Base-by-base conservation (phyloP, 2,888 invertebrate genomes). In the Rhingia rostrata region DNA sequence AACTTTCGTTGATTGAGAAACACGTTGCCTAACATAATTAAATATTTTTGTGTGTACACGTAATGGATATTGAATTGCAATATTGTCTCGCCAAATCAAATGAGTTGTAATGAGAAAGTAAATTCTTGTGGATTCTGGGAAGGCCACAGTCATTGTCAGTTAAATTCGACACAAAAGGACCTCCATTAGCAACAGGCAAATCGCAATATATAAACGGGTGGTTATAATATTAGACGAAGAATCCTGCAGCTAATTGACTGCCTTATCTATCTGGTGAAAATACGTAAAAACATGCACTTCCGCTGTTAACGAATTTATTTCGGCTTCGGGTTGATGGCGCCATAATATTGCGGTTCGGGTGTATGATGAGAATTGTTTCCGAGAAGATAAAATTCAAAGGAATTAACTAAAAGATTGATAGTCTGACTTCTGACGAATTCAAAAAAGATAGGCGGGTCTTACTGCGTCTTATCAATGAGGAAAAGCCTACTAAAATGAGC, bases 181-280 rank as follows among this genome's bases (percentile, higher is more conserved):
- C 56, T 66, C 67, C 60, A 80, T 80, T 80, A 80, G 61, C 30
- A 47, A 51, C 53, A 66, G 66, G 66, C 66, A 73, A 79, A 73
- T 73, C 41, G 73, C 73, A 70, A 69, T 58, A 32, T 6, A 41
- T 49, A 37, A 53, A 51, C 30, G 14, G 30, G 2, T 60, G 39
- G 9, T 12, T 43, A 22, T 43, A 43, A n/a, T 43, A 35, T 22
- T 22, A 22, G 22, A 22, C 22, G 49, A 30, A 22, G 41, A 6
- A 49, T 64, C 7, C 12, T 30, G 12, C 10, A 47, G 45, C 61
- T 63, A 54, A 69, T 61, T 53, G 69, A 69, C 47, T 41, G 22
- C 7, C 9, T 60, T 74, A 74, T 74, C 74, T 43, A 41, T 0
- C 32, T 22, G 49, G 66, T 45, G 14, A 37, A 37, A 7, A 37